phyloP scores from a whole-genome alignment of 2,113 vertebrate genomes.

The Melospiza georgiana region DNA sequence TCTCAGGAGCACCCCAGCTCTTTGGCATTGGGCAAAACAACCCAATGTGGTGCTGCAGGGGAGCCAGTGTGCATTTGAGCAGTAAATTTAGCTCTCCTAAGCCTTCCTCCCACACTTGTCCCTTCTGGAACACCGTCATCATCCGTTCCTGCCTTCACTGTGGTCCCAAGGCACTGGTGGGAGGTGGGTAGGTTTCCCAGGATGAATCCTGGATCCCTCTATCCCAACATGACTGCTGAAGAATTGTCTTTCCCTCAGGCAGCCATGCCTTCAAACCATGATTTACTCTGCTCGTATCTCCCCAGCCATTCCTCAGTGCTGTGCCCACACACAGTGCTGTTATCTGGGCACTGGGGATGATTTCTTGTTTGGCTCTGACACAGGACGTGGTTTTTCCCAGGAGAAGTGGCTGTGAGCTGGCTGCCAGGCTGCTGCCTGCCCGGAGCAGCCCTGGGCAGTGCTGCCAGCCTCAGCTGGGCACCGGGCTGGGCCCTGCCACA shows the following conservation, averaged over 20 bases:
- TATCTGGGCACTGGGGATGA: neutral
- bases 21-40: neutral
- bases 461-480: neutral
- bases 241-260: neutral
- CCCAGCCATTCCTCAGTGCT: neutral
- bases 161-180: rapidly evolving
- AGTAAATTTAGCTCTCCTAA: neutral
- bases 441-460: neutral
- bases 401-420: neutral
- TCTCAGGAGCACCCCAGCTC: neutral
- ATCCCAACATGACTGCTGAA: neutral
- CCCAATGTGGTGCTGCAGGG: neutral
- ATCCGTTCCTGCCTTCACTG: rapidly evolving
- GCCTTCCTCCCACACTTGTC: neutral
- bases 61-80: neutral
- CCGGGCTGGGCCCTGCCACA: rapidly evolving
- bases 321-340: neutral
- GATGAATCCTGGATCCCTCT: neutral
- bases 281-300: neutral
- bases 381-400: neutral
- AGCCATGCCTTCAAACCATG: neutral
- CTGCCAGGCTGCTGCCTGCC: neutral
- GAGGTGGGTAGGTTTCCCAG: neutral
- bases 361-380: neutral
- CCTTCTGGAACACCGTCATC: neutral